A percentile compares a stretch with the other conserved stretches of the same genome.
phyloP scores from a whole-genome alignment of 2,888 invertebrate species.

The Slavum lentiscoides region DNA sequence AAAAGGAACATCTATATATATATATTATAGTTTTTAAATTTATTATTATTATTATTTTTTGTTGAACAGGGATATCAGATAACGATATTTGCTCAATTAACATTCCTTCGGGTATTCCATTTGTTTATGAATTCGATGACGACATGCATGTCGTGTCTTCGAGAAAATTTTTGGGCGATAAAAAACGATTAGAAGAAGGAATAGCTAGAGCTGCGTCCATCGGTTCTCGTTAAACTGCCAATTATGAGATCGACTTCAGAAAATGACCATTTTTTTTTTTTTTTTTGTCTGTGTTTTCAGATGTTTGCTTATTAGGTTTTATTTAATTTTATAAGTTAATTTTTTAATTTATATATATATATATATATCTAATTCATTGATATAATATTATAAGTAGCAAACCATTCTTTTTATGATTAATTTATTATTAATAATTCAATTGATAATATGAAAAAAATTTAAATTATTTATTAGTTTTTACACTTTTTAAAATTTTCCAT shows the following conservation, averaged over 20 bases:
- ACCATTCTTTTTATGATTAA: slow-evolving; percentile 29
- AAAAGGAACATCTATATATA: too few species aligned
- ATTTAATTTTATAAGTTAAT: slow-evolving; percentile 43
- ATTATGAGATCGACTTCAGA: slow-evolving; percentile 16
- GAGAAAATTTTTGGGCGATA: slow-evolving; percentile 73
- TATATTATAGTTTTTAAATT: background rate
- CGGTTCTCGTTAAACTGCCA: slow-evolving; percentile 32
- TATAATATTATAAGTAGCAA: slow-evolving; percentile 4
- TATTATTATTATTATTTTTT: background rate
- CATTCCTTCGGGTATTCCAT: slow-evolving; percentile 79
- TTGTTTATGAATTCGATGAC: slow-evolving; percentile 76
- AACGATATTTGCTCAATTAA: slow-evolving; percentile 62
- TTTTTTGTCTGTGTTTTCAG: slow-evolving; percentile 26
- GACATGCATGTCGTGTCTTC: slow-evolving; percentile 71
- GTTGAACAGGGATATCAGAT: slow-evolving; percentile 18
- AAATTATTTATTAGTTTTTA: background rate
- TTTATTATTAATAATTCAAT: slow-evolving; percentile 27
- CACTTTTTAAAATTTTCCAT: background rate
- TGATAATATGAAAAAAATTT: background rate
- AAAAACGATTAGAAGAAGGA: slow-evolving; percentile 75
- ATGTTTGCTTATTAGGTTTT: slow-evolving; percentile 40
- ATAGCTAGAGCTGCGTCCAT: slow-evolving; percentile 74
- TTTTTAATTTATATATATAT: slow-evolving; percentile 34
- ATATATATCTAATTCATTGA: too few species aligned
- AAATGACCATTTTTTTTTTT: slow-evolving; percentile 35